These are phyloP conservation scores for Hetaerina titia DNA, from an alignment of 2,888 invertebrate species.

Conservation along the genomic window DNA sequence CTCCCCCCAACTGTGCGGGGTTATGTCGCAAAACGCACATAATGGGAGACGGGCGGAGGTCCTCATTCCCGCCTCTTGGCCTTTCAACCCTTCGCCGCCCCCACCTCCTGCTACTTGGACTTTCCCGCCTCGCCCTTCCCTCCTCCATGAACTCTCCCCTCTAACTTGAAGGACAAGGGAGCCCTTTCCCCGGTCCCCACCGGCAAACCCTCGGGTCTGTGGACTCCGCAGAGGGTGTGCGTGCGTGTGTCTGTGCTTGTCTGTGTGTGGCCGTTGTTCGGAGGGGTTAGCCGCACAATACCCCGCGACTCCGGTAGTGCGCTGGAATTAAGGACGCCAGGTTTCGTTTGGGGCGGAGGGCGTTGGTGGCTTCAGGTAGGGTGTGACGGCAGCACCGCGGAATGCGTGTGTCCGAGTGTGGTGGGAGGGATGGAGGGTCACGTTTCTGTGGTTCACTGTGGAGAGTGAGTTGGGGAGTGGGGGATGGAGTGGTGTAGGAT, in stretches of 20 bases:
- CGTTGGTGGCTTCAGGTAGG: background rate
- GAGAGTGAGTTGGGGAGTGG: background rate
- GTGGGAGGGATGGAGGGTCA: background rate
- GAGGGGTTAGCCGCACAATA: slow-evolving; percentile 55
- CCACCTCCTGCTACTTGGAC: background rate
- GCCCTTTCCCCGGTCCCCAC: background rate
- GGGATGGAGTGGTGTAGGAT: background rate
- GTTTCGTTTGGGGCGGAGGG: background rate
- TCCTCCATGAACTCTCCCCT: background rate
- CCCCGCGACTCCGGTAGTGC: slow-evolving; percentile 7
- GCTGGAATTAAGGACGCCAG: slow-evolving; percentile 40
- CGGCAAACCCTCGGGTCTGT: background rate
- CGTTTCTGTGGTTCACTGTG: background rate
- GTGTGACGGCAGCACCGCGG: background rate
- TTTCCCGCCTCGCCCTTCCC: background rate
- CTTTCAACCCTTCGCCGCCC: no score
- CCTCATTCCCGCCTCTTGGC: background rate
- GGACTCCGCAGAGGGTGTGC: background rate
- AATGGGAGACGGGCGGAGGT: background rate
- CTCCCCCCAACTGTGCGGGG: background rate
- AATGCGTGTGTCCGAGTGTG: background rate
- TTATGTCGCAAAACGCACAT: slow-evolving; percentile 59
- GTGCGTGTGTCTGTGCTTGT: background rate
- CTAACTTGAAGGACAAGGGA: background rate
- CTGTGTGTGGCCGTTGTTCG: background rate